Percentiles rank a stretch among this genome's conserved stretches.
phyloP scores from a whole-genome alignment of 2,113 vertebrate genomes.

The Coptodon bakossiorum region DNA sequence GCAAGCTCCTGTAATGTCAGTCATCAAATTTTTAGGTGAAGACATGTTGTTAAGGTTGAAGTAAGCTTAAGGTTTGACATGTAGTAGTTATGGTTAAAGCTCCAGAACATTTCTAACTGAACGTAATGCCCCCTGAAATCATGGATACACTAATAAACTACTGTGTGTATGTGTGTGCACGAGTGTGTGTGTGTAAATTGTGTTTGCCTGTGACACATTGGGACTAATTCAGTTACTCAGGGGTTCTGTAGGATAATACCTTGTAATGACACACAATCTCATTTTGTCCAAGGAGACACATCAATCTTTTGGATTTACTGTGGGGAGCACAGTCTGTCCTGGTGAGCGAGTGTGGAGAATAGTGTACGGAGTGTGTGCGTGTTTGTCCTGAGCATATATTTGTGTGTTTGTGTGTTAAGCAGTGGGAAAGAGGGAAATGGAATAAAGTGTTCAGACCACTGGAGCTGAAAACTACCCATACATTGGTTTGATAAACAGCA shows the following conservation, averaged over 20 bases:
- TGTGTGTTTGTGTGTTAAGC: constrained; percentile 56
- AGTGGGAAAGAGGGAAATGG: constrained; percentile 62
- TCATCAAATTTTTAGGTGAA: background rate
- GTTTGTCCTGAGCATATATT: constrained; percentile 1
- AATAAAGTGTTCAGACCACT: constrained; percentile 71
- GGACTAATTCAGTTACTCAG: constrained; percentile 61
- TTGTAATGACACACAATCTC: constrained; percentile 66
- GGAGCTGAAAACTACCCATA: constrained; percentile 73
- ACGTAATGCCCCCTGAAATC: background rate
- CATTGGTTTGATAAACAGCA: constrained; percentile 72
- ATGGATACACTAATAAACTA: background rate
- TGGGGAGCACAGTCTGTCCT: constrained; percentile 48
- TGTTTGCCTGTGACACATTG: constrained; percentile 36
- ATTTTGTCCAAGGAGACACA: constrained; percentile 64
- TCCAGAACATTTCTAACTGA: background rate
- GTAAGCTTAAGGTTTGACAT: background rate
- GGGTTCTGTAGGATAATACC: constrained; percentile 57
- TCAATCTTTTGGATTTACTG: constrained; percentile 69
- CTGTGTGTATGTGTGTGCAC: background rate
- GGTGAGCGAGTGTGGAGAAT: constrained; percentile 28
- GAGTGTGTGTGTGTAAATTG: constrained; percentile 4
- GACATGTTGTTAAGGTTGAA: background rate
- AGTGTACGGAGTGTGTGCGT: background rate
- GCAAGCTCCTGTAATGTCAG: background rate
- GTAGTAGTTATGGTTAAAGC: background rate